Percentiles rank a stretch among this genome's conserved stretches.
These are phyloP conservation scores for Argyrosomus japonicus DNA, from an alignment of 2,113 vertebrate species.

Conservation along the genomic window DNA sequence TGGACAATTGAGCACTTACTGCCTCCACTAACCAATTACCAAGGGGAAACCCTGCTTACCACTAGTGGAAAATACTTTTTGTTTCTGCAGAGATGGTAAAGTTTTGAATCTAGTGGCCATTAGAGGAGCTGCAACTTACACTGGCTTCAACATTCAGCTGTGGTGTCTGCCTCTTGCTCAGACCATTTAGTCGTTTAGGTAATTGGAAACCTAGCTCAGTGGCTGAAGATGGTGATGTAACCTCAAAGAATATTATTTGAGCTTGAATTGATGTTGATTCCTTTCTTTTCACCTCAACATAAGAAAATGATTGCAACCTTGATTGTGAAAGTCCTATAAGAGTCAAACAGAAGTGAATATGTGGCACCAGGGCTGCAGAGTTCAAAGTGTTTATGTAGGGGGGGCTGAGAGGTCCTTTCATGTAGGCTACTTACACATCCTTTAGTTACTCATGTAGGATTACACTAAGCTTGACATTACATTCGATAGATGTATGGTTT, in stretches of 20 bases:
- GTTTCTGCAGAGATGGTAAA: background rate
- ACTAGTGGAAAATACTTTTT: background rate
- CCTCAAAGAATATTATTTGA: constrained; percentile 39
- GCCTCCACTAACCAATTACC: background rate
- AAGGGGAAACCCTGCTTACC: background rate
- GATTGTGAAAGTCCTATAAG: constrained; percentile 7
- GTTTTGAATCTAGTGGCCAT: constrained; percentile 3
- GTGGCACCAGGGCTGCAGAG: background rate
- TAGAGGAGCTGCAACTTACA: constrained; percentile 6
- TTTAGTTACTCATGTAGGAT: constrained; percentile 62
- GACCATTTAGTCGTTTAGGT: constrained; percentile 18
- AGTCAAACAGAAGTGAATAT: constrained; percentile 10
- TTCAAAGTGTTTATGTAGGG: constrained; percentile 11
- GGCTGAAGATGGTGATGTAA: constrained; percentile 11
- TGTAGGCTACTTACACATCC: constrained; percentile 43
- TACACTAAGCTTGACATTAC: constrained; percentile 58
- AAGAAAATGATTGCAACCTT: background rate
- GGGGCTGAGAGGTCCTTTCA: constrained; percentile 42
- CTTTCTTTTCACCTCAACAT: constrained; percentile 14
- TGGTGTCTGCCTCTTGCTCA: background rate
- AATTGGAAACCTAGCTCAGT: constrained; percentile 39
- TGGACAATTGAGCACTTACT: background rate
- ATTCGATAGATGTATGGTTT: constrained; percentile 52
- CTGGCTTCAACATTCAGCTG: background rate
- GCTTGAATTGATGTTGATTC: constrained; percentile 23